A percentile compares a stretch with the other conserved stretches of the same genome.
These are phyloP conservation scores for Otocyon megalotis DNA, from an alignment of 2,113 vertebrate genomes.

Conservation along the genomic window DNA sequence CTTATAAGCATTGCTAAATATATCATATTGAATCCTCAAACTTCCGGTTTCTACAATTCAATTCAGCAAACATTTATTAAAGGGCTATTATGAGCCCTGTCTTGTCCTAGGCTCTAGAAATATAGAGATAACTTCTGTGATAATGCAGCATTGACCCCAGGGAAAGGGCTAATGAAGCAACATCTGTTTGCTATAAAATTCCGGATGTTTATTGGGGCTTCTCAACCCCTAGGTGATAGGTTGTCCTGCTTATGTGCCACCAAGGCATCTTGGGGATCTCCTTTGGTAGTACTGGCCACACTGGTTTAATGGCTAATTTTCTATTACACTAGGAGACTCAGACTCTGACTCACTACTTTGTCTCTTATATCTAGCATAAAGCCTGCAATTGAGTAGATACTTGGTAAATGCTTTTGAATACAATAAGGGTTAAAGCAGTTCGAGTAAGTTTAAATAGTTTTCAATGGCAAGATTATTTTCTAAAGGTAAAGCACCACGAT, in stretches of 20 bases:
- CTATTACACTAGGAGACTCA: background rate
- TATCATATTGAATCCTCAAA: background rate
- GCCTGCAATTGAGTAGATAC: background rate
- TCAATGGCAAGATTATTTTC: conserved; percentile 22
- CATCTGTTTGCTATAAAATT: conserved; percentile 35
- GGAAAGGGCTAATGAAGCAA: background rate
- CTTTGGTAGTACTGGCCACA: conserved; percentile 12
- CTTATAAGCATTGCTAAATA: background rate
- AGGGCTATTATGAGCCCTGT: background rate
- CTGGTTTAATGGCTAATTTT: conserved; percentile 20
- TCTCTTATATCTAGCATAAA: background rate
- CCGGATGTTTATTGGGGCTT: background rate
- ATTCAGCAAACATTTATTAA: background rate
- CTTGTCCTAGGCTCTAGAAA: background rate
- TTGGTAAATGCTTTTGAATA: conserved; percentile 41
- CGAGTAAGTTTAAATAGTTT: background rate
- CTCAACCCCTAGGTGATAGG: background rate
- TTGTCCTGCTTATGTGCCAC: background rate
- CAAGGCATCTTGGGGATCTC: background rate
- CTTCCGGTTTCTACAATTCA: conserved; percentile 13
- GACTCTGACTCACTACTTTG: background rate
- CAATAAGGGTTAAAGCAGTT: conserved; percentile 23
- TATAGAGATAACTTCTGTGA: background rate
- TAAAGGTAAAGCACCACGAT: background rate
- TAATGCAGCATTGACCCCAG: background rate